Percentiles rank a stretch among this genome's conserved stretches.
Evolutionary conservation across 2,113 vertebrate genomes (phyloP).

Genomic region (Lasiurus borealis): DNA sequence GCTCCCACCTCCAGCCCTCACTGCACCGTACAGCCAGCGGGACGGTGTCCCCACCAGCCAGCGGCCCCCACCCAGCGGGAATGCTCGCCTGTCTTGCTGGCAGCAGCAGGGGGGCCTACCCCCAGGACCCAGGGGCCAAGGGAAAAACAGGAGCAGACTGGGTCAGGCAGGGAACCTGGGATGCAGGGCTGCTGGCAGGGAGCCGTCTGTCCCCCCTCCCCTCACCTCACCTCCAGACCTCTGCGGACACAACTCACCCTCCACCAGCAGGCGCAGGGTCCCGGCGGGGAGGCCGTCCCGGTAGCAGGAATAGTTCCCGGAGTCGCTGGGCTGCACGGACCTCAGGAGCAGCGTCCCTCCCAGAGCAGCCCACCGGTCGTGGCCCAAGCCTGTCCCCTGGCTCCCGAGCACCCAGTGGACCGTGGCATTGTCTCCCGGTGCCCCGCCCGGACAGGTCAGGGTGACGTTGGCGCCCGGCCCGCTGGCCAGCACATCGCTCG

Average conservation of each 20-base stretch:
- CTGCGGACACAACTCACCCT: conserved; percentile 77
- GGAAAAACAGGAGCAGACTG: neutral
- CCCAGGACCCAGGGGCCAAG: neutral
- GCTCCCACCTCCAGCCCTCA: rapidly evolving
- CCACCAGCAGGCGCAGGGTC: conserved; percentile 81
- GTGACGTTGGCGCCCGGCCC: conserved; percentile 71
- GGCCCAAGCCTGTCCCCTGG: rapidly evolving
- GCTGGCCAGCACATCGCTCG: neutral
- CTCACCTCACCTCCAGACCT: neutral
- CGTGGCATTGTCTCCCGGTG: rapidly evolving
- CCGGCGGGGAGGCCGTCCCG: neutral
- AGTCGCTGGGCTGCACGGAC: conserved; percentile 20
- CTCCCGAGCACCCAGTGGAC: conserved; percentile 75
- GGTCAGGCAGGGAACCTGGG: neutral
- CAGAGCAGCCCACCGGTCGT: rapidly evolving
- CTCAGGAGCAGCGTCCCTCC: conserved; percentile 53
- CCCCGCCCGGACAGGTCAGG: conserved; percentile 65
- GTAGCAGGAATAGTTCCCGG: conserved; percentile 83
- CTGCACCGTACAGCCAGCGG: neutral
- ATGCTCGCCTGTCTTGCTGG: neutral
- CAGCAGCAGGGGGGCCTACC: too few relatives aligned
- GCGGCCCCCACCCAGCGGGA: neutral
- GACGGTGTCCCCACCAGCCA: neutral
- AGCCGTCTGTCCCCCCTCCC: too few relatives aligned
- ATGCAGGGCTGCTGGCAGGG: rapidly evolving